Evolutionary conservation across 2,797 vertebrate species (phyloP), one percentile per base, ranked within the genome.

Genomic region (Carapus acus): DNA sequence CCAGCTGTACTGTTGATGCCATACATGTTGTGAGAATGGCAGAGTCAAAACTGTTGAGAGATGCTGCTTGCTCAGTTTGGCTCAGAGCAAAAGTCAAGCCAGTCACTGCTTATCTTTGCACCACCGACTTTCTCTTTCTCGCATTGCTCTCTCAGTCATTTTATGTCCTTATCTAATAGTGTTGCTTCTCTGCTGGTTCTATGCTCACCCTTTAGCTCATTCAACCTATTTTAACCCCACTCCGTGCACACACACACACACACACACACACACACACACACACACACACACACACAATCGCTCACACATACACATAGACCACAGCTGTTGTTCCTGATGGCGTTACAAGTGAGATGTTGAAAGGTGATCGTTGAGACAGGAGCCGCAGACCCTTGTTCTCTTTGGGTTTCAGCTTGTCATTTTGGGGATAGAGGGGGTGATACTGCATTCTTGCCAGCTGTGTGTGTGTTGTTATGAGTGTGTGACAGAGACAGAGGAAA

Each of bases 331-430:
- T 67, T 75, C 70, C 81, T 69, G 84, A 84, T 86, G 79, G 76
- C 29, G 24, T 88, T 88, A 88, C 86, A 90, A 88, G 90, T 86
- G 84, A 87, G 87, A 88, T 44, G 76, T 83, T 90, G 85, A 87
- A 89, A 90, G 82, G 85, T 70, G 83, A 80, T 78, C 76, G 58
- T 80, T 81, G 67, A 52, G 82, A 79, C 78, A 80, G 78, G 67
- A 86, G 79, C 84, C 84, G 81, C 71, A 66, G 77, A 74, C 73
- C 71, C 73, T 88, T 88, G 82, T 83, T 87, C 87, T 87, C 76
- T 80, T 75, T 85, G 61, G 81, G n/a, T 0, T 87, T 83, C 60
- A 69, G 58, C 71, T 53, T 78, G 82, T 88, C 87, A 81, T 71
- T 82, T 79, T 77, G 76, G 37, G 23, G 54, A 41, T 51, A 65